Evolutionary conservation across 2,113 vertebrate genomes (phyloP), one percentile per base, ranked within the genome.

Genomic region (Cavia aperea): DNA sequence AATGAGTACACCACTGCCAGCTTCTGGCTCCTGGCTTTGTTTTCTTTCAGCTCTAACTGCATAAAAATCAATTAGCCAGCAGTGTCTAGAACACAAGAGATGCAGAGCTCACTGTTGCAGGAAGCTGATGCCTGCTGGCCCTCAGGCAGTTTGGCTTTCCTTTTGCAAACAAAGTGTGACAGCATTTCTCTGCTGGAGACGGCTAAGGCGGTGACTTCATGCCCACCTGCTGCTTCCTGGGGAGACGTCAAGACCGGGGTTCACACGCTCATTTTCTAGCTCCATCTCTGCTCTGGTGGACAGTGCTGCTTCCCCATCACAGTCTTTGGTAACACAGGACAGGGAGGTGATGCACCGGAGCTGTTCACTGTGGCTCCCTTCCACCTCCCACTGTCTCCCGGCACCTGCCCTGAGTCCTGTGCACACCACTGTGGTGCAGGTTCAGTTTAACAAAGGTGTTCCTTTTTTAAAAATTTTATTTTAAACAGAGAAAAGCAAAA

Each of bases 51-150:
- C 56, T 78, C 60, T 56, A 56, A 77, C 78, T 94, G 63, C 72
- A 92, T 93, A 82, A 51, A 90, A 85, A 70, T 90, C 90, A 94
- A 12, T 95, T 93, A 96, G 84, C 60, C 73, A 46, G 81, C 39
- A 46, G 66, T 65, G 86, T 51, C 89, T 89, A 90, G 66, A 89
- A 60, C 33, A 46, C 49, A n/a, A 77, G 73, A 63, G 49, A n/a
- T 82, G 33, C n/a, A 62, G 70, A 95, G 26, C 51, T 94, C 92
- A 70, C n/a, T 87, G 79, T 89, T n/a, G 43, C 36, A 73, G n/a
- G 89, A 85, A 68, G 5, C 19, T 81, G 7, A 56, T 84, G 86
- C 58, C 31, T 23, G 5, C 2, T 23, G 16, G 33, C 77, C 93
- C 36, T 11, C 2, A 9, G 86, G 51, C 14, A 70, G 56, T 79